A percentile compares a stretch with the other conserved stretches of the same genome.
phyloP scores from a whole-genome alignment of 2,888 invertebrate genomes.

The Tanypteryx hageni region DNA sequence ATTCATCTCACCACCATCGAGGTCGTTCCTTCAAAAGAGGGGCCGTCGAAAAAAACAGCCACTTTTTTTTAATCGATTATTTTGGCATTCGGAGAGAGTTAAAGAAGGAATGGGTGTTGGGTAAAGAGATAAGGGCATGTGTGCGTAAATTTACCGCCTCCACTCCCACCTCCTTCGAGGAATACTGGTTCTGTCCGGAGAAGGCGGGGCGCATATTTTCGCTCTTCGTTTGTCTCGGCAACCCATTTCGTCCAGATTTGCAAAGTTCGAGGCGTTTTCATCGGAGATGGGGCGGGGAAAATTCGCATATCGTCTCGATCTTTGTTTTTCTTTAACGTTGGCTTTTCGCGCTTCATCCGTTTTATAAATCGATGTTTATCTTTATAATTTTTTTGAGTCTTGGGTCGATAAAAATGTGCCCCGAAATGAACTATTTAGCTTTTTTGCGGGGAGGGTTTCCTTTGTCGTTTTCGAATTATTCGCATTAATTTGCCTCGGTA shows the following conservation, averaged over 20 bases:
- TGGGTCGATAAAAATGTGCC: no score
- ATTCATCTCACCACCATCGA: not conserved
- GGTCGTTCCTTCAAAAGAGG: not conserved
- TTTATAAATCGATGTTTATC: no score
- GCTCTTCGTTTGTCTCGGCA: not conserved
- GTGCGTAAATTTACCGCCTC: not conserved
- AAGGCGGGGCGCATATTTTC: slow-evolving; percentile 1
- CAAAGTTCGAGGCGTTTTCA: no score
- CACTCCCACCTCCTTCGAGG: not conserved
- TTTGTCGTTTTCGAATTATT: no score
- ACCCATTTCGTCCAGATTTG: not conserved
- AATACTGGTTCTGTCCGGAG: slow-evolving; percentile 22
- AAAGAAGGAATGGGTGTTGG: not conserved
- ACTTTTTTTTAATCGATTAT: not conserved
- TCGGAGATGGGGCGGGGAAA: no score
- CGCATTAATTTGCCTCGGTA: no score
- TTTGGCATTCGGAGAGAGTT: not conserved
- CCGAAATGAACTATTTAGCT: no score
- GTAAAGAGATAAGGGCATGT: not conserved
- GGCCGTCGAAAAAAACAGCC: not conserved
- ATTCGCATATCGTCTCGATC: no score
- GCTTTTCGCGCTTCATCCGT: no score
- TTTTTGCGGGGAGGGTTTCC: no score
- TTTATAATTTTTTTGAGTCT: no score
- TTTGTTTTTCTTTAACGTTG: no score